Percentiles rank a stretch among this genome's conserved stretches.
These are phyloP conservation scores for Papilio elwesi DNA, from an alignment of 2,888 invertebrate species.

Conservation along the genomic window DNA sequence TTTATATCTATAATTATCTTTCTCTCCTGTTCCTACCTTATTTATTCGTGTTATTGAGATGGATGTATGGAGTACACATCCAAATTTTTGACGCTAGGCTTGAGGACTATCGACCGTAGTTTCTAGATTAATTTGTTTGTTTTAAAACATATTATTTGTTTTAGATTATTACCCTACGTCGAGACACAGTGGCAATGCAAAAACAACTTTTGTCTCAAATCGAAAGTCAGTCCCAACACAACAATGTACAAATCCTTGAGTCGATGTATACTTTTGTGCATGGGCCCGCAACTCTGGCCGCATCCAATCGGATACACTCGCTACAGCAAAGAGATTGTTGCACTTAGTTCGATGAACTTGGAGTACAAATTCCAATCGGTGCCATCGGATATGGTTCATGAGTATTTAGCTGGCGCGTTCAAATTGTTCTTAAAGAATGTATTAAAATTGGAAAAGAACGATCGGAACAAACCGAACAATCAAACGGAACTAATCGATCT, in stretches of 20 bases:
- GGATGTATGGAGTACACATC: too few species aligned
- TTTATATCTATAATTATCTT: too few species aligned
- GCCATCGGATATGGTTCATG: constrained; percentile 62
- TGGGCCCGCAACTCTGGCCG: constrained; percentile 89
- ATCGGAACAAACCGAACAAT: constrained; percentile 49
- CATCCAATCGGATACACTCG: constrained; percentile 87
- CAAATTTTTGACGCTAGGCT: not conserved
- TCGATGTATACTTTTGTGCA: constrained; percentile 89
- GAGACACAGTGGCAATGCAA: constrained; percentile 56
- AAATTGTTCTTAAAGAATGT: constrained; percentile 78
- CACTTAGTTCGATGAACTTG: constrained; percentile 81
- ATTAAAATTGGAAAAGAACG: constrained; percentile 71
- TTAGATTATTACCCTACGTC: not conserved
- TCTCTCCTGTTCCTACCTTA: too few species aligned
- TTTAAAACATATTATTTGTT: not conserved
- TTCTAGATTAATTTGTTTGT: too few species aligned
- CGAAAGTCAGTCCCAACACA: constrained; percentile 48
- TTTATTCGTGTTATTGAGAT: too few species aligned
- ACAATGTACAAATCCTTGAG: constrained; percentile 76
- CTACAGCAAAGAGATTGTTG: constrained; percentile 84
- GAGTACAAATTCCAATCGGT: constrained; percentile 74
- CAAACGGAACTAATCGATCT: constrained; percentile 46
- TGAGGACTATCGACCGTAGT: too few species aligned
- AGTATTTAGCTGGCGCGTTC: constrained; percentile 72
- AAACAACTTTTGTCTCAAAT: constrained; percentile 61